Evolutionary conservation across 2,113 vertebrate species (phyloP), one percentile per base, ranked within the genome.

Genomic region (Emberiza fucata): DNA sequence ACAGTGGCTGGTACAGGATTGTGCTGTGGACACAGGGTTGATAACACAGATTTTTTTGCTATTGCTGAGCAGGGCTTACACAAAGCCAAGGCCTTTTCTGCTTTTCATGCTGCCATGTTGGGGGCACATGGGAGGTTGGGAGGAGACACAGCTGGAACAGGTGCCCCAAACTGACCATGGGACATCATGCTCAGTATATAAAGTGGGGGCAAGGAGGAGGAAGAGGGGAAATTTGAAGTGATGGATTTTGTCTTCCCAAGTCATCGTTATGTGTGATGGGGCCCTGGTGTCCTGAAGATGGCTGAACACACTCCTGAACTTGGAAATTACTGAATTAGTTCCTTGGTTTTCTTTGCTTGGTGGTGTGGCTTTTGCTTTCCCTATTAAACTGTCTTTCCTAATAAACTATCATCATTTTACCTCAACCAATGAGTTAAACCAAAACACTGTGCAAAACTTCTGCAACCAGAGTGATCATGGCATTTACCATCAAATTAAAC

Each of bases 41-140:
- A 24, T 45, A 50, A 50, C 3, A 56, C 2, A 37, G 31, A 50
- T 5, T 28, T 20, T 20, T 50, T 28, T 73, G 12, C 17, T 45
- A 3, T n/a, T 39, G 5, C 10, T 39, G 39, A 66, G 19, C 25
- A 39, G 28, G 5, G 8, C 14, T 73, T 51, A 2, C 23, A 50
- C 19, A 57, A 39, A 51, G 19, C 44, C 44, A 51, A 44, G 23
- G 28, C 8, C 28, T 59, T 45, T 33, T 14, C 51, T 51, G 37
- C 7, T 59, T 51, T 44, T 66, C 4, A 1, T 45, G 3, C 23
- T 66, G 33, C 60, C 23, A 6, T 1, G 1, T 0, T 53, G 39
- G 15, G 10, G 5, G 2, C 24, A 2, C 33, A 6, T 39, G 33
- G 13, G 16, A 80, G 33, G 4, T 1, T 27, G 24, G 13, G 14